A percentile compares a stretch with the other conserved stretches of the same genome.
Evolutionary conservation across 2,888 invertebrate genomes (phyloP).

Genomic region (Uloborus plumipes): DNA sequence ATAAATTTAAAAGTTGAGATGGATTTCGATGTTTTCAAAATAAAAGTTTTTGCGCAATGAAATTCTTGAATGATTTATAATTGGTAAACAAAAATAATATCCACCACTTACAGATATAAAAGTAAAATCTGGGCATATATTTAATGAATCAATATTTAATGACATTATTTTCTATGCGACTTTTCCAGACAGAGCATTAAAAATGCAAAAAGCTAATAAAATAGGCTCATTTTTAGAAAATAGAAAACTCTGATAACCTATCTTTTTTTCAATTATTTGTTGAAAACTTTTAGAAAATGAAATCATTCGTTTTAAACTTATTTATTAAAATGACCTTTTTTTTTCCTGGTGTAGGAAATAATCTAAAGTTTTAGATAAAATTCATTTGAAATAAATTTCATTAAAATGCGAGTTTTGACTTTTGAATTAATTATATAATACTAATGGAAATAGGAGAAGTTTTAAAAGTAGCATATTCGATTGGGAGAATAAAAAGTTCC

Average conservation of each 20-base stretch:
- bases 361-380: no score
- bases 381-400: no score
- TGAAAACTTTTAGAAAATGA: constrained; percentile 41
- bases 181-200: constrained; percentile 24
- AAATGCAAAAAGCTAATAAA: constrained; percentile 50
- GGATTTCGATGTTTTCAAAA: constrained; percentile 2
- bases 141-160: constrained; percentile 49
- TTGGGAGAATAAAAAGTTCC: no score
- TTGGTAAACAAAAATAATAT: constrained; percentile 47
- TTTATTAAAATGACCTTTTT: no score
- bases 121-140: not conserved
- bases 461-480: no score
- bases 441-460: no score
- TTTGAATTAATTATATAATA: no score
- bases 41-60: constrained; percentile 41
- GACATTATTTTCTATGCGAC: constrained; percentile 31
- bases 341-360: no score
- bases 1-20: constrained; percentile 48
- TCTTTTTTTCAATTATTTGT: constrained; percentile 37
- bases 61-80: constrained; percentile 59
- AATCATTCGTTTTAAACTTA: not conserved
- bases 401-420: no score
- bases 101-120: constrained; percentile 13
- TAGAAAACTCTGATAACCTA: not conserved
- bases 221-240: constrained; percentile 12